These are phyloP conservation scores for Psix sp. DNA, from an alignment of 1,140 invertebrate species.

Conservation along the genomic window DNA sequence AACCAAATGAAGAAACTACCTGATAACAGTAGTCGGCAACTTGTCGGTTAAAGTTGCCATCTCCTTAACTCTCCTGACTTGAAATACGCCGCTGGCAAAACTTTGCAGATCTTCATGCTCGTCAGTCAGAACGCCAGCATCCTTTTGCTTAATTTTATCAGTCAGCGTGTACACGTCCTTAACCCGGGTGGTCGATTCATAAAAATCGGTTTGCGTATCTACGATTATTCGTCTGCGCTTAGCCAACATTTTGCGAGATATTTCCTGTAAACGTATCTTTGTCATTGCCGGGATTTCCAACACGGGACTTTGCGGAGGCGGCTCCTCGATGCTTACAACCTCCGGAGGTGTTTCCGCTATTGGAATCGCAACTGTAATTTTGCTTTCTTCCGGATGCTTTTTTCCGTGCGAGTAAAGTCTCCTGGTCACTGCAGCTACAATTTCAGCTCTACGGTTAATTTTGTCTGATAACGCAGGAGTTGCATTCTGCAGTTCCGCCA, in stretches of 20 bases:
- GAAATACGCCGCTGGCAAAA: constrained; percentile 6
- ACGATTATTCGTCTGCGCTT: constrained; percentile 77
- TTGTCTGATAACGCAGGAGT: too few relatives aligned
- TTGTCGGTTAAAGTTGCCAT: constrained; percentile 68
- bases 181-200: constrained; percentile 75
- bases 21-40: constrained; percentile 47
- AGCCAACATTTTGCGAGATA: constrained; percentile 75
- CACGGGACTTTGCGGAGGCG: constrained; percentile 62
- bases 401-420: constrained; percentile 80
- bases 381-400: constrained; percentile 79
- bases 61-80: constrained; percentile 67
- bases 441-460: constrained; percentile 78
- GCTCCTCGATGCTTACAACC: constrained; percentile 8
- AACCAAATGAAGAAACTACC: constrained; percentile 10
- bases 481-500: constrained; percentile 51
- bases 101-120: constrained; percentile 62
- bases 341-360: constrained; percentile 59
- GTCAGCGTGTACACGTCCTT: constrained; percentile 78
- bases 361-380: constrained; percentile 55
- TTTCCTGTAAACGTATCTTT: constrained; percentile 71
- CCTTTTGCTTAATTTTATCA: constrained; percentile 59
- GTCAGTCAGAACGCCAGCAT: constrained; percentile 67
- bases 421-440: constrained; percentile 83
- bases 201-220: constrained; percentile 80
- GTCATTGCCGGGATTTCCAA: constrained; percentile 60